Evolutionary conservation across 2,888 invertebrate species (phyloP), one percentile per base, ranked within the genome.

Genomic region (Cyaniris semiargus): DNA sequence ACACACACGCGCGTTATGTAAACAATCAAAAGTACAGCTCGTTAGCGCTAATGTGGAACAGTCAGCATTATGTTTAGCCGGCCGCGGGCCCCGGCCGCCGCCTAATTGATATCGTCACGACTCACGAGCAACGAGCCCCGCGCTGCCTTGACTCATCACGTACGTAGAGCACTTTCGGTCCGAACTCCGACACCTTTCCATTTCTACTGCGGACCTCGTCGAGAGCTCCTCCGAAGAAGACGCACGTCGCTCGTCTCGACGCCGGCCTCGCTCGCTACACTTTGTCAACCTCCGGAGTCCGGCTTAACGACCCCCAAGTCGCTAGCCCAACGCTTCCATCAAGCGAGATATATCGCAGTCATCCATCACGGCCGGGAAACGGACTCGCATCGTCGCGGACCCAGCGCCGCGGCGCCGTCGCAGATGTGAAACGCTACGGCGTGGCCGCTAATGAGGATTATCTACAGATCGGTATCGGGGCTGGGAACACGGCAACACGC

Each of bases 1-100:
- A 71, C 77, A 79, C 79, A 71, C 77, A 79, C 79, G 79, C 79
- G 78, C 79, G 79, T 78, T 77, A 79, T 56, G 75, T 58, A 34
- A 66, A 66, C 66, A 31, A 27, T 66, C 27, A 66, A 66, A 13
- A 66, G 27, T 66, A 66, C 66, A 66, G 27, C 66, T 66, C 66
- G 66, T 66, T 66, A 66, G 31, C 31, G 66, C 27, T 66, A 66
- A 66, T 31, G 27, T 66, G 27, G 66, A 31, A 66, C 66, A 66
- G 27, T 66, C 66, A 31, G 66, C 66, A 31, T 66, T 10, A 13
- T 31, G 27, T 66, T 18, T 31, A 18, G 66, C n/a, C n/a, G n/a
- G 21, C 2, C n/a, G 56, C 56, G 7, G 58, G 58, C n/a, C n/a
- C n/a, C 56, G 56, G n/a, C 58, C 18, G 23, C 23, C 15, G 15